Percentiles rank a stretch among this genome's conserved stretches.
These are phyloP conservation scores for Leucoraja erinaceus DNA, from an alignment of 2,113 vertebrate species.

Conservation along the genomic window DNA sequence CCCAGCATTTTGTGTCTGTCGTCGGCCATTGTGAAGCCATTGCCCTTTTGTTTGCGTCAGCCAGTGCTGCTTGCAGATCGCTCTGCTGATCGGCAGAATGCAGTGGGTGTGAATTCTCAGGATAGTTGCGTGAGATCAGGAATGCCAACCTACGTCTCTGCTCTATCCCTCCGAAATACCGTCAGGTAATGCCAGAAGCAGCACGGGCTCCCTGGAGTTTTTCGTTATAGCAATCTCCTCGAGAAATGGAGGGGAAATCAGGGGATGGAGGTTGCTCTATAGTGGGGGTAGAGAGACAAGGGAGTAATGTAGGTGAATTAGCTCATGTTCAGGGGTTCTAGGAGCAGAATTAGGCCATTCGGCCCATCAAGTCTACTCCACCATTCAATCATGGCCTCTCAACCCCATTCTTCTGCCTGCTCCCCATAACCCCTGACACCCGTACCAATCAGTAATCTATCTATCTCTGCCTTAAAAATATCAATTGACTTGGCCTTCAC, in stretches of 20 bases:
- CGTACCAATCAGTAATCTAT: too few relatives aligned
- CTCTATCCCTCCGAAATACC: neutral
- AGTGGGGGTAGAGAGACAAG: neutral
- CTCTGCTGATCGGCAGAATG: neutral
- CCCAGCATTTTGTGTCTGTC: too few relatives aligned
- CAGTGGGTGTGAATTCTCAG: constrained; percentile 15
- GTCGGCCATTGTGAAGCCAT: neutral
- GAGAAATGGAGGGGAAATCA: neutral
- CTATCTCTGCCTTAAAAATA: too few relatives aligned
- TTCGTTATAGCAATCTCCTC: neutral
- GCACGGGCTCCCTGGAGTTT: neutral
- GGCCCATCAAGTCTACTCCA: too few relatives aligned
- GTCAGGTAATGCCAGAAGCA: neutral
- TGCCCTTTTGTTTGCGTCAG: neutral
- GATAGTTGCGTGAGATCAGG: constrained; percentile 27
- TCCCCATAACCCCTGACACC: too few relatives aligned
- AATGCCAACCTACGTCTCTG: neutral
- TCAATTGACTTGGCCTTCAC: too few relatives aligned
- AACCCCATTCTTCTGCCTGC: too few relatives aligned
- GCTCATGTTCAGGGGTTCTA: too few relatives aligned
- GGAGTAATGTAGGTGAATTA: too few relatives aligned
- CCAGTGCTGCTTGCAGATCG: neutral
- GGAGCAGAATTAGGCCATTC: too few relatives aligned
- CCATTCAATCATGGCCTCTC: too few relatives aligned
- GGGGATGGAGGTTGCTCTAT: neutral